A percentile compares a stretch with the other conserved stretches of the same genome.
Evolutionary conservation across 35 echinoderm and acorn worm genomes (phyloP).

Genomic region (Strongylocentrotus purpuratus): DNA sequence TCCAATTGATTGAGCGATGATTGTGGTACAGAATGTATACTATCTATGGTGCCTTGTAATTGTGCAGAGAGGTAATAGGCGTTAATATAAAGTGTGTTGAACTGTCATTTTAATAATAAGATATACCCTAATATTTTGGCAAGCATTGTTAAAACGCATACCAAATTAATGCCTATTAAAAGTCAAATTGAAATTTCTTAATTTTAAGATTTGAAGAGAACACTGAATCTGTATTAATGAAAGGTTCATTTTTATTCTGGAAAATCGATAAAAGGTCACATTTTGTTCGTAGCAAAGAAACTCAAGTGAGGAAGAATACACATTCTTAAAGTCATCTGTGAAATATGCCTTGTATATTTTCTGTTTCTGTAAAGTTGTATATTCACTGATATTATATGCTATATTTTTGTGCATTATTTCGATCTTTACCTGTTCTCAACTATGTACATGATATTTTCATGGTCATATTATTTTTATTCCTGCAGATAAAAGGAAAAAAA

Average conservation of each 20-base stretch:
- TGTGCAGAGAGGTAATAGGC: not conserved
- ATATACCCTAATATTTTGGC: not conserved
- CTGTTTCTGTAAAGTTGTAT: not conserved
- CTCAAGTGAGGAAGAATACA: not conserved
- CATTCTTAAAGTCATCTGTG: not conserved
- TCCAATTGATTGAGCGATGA: not conserved
- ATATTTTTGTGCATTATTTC: conserved; percentile 13
- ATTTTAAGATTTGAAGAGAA: not conserved
- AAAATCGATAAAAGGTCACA: not conserved
- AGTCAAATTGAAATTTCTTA: not conserved
- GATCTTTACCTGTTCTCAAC: not conserved
- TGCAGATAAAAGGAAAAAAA: not conserved
- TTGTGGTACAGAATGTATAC: not conserved
- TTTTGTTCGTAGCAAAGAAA: not conserved
- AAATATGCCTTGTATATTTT: not conserved
- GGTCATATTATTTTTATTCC: not conserved
- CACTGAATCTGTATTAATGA: not conserved
- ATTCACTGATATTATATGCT: not conserved
- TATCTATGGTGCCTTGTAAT: not conserved
- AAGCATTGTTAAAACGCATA: not conserved
- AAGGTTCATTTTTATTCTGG: not conserved
- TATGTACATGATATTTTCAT: not conserved
- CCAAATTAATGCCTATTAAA: not conserved
- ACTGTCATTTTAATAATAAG: not conserved
- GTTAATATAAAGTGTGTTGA: not conserved